Evolutionary conservation across 2,113 vertebrate genomes (phyloP).

Genomic region (Lophura nycthemera): DNA sequence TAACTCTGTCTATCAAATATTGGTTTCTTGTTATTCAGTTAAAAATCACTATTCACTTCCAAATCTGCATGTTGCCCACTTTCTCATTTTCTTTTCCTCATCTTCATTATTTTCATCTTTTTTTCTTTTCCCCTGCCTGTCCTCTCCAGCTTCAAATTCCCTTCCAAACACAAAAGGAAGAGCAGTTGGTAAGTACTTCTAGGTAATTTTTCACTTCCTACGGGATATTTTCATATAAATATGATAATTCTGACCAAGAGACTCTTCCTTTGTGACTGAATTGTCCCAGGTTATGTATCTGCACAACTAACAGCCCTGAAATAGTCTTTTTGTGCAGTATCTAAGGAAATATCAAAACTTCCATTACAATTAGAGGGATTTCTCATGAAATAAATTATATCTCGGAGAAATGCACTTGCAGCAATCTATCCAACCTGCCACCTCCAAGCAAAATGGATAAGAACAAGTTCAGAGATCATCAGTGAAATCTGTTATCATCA

Average conservation of each 20-base stretch:
- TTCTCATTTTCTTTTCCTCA: rapidly evolving
- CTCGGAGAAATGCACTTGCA: background rate
- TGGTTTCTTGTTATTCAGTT: background rate
- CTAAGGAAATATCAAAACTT: background rate
- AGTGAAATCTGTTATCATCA: background rate
- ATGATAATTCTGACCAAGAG: background rate
- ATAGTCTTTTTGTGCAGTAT: background rate
- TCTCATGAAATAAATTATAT: background rate
- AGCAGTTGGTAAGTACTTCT: background rate
- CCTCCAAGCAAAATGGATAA: background rate
- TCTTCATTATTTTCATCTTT: background rate
- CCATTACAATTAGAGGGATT: background rate
- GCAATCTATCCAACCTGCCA: background rate
- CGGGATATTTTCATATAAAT: background rate
- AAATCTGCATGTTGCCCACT: background rate
- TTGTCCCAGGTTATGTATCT: background rate
- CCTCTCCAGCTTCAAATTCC: background rate
- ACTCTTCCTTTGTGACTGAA: background rate
- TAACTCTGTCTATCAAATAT: background rate
- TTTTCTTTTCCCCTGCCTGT: background rate
- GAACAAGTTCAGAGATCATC: background rate
- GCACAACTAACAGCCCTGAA: background rate
- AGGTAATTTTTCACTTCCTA: background rate
- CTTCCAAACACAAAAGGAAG: background rate
- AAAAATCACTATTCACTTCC: background rate